Base-by-base conservation (phyloP, 2,797 vertebrate genomes). In the Poecilia picta region DNA sequence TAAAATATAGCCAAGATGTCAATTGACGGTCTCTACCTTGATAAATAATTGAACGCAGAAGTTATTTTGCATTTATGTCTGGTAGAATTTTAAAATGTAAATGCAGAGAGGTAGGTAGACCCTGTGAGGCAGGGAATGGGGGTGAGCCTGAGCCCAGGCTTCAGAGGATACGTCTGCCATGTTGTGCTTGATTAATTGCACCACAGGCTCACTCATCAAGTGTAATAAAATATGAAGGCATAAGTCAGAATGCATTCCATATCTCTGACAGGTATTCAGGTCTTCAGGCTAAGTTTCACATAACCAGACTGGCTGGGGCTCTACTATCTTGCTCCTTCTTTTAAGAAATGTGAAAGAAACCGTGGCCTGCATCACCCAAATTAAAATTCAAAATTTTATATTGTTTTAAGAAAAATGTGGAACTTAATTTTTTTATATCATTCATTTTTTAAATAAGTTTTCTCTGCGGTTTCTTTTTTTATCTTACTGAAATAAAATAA, bases 151-250 rank as follows among this genome's bases (percentile, higher is more conserved):
- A 86, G 89, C 80, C 77, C 73, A 43, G 55, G 85, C 90, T 91
- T 89, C 82, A 86, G 89, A 93, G 84, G 90, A 92, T 82, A 86
- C 88, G 80, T 87, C 87, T 91, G 89, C 92, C 90, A 85, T 84
- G 87, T 78, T 64, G 73, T 77, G 74, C 92, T 89, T 95, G 94
- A 96, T 95, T 94, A 95, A 96, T 95, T 91, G 91, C 83, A 87
- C 91, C 91, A 85, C 84, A 87, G 89, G 91, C 84, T 83, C 86
- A 83, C 92, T 95, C 91, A 94, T 95, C 93, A 95, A 93, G 89
- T 90, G 87, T 94, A 91, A 93, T 95, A 93, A 94, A 94, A 94
- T 94, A 95, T 94, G 92, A 95, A 93, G 93, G 90, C 89, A 93
- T 90, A 94, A 91, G 93, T 95, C 91, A 93, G 89, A 78, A 89